Evolutionary conservation across 1,140 invertebrate species (phyloP).

Genomic region (Drosophila prosaltans): DNA sequence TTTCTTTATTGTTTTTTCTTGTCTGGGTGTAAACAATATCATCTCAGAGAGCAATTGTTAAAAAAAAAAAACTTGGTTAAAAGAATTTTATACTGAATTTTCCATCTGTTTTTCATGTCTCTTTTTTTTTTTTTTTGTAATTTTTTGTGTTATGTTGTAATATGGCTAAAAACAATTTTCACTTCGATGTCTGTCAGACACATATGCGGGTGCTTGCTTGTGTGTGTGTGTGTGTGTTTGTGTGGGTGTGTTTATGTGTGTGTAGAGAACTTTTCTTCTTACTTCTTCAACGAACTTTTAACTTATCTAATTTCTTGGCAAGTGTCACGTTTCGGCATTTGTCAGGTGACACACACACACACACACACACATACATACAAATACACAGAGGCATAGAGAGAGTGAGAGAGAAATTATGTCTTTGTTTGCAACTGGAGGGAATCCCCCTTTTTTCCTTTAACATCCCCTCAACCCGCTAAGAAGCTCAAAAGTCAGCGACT

Average conservation of each 20-base stretch:
- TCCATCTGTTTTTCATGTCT: not conserved
- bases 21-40: not conserved
- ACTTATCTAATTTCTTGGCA: constrained; percentile 81
- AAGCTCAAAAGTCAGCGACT: constrained; percentile 78
- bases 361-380: constrained; percentile 10
- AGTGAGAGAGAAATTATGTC: constrained; percentile 59
- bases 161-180: constrained; percentile 21
- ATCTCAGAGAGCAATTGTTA: not conserved
- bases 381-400: constrained; percentile 9
- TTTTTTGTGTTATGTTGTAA: not conserved
- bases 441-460: not conserved
- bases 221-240: constrained; percentile 5
- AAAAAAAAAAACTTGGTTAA: not conserved
- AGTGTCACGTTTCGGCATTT: constrained; percentile 81
- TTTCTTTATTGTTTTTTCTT: too few relatives aligned
- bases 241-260: constrained; percentile 2
- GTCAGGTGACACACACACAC: constrained; percentile 65
- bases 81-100: not conserved
- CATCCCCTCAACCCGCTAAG: constrained; percentile 10
- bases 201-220: not conserved
- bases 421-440: constrained; percentile 41
- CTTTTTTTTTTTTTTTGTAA: not conserved
- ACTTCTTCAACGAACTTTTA: constrained; percentile 62
- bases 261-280: constrained; percentile 11
- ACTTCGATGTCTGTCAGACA: constrained; percentile 14